A percentile compares a stretch with the other conserved stretches of the same genome.
phyloP scores from a whole-genome alignment of 2,113 vertebrate genomes.

The Microtus pennsylvanicus region DNA sequence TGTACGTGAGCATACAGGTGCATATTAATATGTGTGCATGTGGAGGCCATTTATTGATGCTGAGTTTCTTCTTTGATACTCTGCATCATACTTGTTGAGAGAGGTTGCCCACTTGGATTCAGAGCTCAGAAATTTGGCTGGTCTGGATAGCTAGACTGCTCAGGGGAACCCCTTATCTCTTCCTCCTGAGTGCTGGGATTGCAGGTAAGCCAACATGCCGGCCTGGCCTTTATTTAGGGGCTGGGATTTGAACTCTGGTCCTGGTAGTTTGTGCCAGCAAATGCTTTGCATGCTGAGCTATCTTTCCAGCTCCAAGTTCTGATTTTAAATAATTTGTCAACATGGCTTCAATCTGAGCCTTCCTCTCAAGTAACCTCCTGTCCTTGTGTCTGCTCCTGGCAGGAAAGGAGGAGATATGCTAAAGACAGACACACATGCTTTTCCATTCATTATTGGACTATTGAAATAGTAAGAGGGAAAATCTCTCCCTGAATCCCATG shows the following conservation, averaged over 20 bases:
- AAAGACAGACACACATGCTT: neutral
- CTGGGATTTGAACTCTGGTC: neutral
- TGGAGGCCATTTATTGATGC: neutral
- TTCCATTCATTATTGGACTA: neutral
- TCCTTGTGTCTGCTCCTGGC: no score
- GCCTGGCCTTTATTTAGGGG: neutral
- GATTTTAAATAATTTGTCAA: constrained; percentile 11
- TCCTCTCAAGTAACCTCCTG: neutral
- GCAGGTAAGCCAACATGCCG: neutral
- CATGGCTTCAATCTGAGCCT: neutral
- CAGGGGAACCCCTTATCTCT: neutral
- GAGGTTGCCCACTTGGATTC: neutral
- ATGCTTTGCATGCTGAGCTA: neutral
- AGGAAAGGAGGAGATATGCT: neutral
- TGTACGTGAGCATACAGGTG: neutral
- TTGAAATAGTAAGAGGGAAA: neutral
- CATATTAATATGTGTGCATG: no score
- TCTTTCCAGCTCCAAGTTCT: neutral
- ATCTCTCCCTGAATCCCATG: neutral
- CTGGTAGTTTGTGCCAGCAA: neutral
- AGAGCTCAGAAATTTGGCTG: no score
- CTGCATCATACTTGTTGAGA: neutral
- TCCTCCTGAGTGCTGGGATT: neutral
- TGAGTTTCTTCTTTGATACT: neutral
- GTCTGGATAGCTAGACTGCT: neutral